phyloP scores from a whole-genome alignment of 2,888 invertebrate species.

The Drosophila barbarae region DNA sequence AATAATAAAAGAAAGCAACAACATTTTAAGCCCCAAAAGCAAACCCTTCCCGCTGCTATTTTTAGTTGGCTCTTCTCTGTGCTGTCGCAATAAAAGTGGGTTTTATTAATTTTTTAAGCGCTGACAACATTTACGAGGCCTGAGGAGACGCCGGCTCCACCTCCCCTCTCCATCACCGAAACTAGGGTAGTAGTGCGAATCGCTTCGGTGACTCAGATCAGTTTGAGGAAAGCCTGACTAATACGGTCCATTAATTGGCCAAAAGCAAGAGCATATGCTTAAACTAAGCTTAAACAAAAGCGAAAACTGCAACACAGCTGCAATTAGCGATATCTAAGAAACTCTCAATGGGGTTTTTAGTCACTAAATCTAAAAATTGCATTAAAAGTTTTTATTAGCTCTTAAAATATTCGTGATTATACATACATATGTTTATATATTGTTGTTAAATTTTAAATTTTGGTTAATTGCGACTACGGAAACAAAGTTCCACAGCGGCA shows the following conservation, averaged over 20 bases:
- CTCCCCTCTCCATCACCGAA: constrained; percentile 31
- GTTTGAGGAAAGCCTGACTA: constrained; percentile 33
- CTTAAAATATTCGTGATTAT: background rate
- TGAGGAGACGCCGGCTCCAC: constrained; percentile 44
- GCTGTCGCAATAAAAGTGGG: constrained; percentile 58
- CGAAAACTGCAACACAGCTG: constrained; percentile 31
- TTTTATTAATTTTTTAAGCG: constrained; percentile 73
- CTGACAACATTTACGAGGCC: constrained; percentile 69
- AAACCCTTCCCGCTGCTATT: constrained; percentile 61
- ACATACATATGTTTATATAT: background rate
- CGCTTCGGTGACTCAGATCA: constrained; percentile 12
- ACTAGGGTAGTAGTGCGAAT: constrained; percentile 70
- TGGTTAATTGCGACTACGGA: background rate
- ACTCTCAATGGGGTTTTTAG: constrained; percentile 2
- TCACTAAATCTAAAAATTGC: background rate
- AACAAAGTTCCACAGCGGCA: too few species aligned
- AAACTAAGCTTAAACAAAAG: constrained; percentile 3
- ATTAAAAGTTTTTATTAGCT: background rate
- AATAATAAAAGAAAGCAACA: constrained; percentile 6
- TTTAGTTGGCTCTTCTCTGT: constrained; percentile 45
- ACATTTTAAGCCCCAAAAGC: constrained; percentile 19
- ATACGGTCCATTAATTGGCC: constrained; percentile 9
- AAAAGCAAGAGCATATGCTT: constrained; percentile 1
- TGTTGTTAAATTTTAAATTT: background rate
- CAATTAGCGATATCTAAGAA: background rate